Evolutionary conservation across 1,140 invertebrate genomes (phyloP), one percentile per base, ranked within the genome.

Genomic region (Pectinophora gossypiella): DNA sequence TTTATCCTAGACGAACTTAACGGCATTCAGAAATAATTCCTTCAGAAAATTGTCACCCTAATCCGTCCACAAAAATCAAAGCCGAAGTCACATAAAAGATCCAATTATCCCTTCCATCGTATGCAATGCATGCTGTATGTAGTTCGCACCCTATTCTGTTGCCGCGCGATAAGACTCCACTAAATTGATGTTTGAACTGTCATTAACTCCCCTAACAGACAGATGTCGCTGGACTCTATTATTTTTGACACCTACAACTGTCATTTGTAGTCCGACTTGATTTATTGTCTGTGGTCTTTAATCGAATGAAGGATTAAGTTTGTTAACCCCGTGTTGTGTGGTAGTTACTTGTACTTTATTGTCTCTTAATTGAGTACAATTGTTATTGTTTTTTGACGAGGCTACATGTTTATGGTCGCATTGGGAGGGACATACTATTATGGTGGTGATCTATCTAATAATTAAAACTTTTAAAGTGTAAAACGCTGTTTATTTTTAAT

Each of bases 151-250:
- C 76, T 56, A 62, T 54, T 21, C 76, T 80, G 80, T 54, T 32
- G 45, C 27, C 47, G 13, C 15, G 54, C 72, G 80, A 84, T 84
- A 84, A 84, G 72, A 74, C 72, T 61, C 54, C 54, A 40, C 65
- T 50, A 71, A 79, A 78, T 82, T 76, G 77, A 78, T 84, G 77
- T 84, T 85, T 82, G 78, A 85, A 80, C 71, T 73, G 64, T 69
- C 81, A 85, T 85, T 84, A 81, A 81, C 76, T 69, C 75, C 60
- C 76, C 60, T 58, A 47, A 45, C 54, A 63, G 72, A 74, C 81
- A 85, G 69, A 75, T 82, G 81, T 80, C 78, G 57, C 64, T 64
- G 54, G 51, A 64, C 57, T 73, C 76, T 74, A 84, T 84, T 84
- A 81, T 77, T 79, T 83, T 76, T 75, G 72, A 79, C 77, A 73